Evolutionary conservation across 2,888 invertebrate species (phyloP).

Genomic region (Microchrysa polita): DNA sequence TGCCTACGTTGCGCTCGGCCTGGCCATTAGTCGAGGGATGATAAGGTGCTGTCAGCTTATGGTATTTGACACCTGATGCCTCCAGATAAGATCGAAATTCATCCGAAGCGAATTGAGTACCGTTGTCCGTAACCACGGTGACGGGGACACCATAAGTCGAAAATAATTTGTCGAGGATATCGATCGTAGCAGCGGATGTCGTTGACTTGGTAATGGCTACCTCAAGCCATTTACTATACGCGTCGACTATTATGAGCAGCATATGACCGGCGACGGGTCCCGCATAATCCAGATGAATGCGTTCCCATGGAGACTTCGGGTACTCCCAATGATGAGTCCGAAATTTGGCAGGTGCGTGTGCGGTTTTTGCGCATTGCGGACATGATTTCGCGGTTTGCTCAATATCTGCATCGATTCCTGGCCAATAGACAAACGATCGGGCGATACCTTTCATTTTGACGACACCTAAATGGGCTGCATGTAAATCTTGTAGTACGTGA

Average conservation of each 20-base stretch:
- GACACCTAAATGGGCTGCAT: constrained; percentile 45
- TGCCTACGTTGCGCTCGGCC: constrained; percentile 48
- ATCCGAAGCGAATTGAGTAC: constrained; percentile 37
- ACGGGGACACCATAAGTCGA: constrained; percentile 45
- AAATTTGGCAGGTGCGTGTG: constrained; percentile 34
- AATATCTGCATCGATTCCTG: constrained; percentile 38
- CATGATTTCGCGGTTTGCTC: constrained; percentile 38
- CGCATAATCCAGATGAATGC: constrained; percentile 8
- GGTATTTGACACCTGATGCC: constrained; percentile 29
- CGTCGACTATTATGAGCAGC: too few species aligned
- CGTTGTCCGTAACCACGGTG: constrained; percentile 49
- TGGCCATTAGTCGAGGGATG: constrained; percentile 49
- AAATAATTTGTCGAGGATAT: constrained; percentile 42
- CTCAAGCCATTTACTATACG: too few species aligned
- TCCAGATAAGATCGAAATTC: constrained; percentile 41
- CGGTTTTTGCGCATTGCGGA: background rate
- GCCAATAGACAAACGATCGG: constrained; percentile 45
- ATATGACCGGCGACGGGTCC: background rate
- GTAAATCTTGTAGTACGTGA: constrained; percentile 36
- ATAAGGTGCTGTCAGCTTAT: constrained; percentile 47
- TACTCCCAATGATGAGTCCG: constrained; percentile 49
- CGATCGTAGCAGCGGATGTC: constrained; percentile 29
- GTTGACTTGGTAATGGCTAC: too few species aligned
- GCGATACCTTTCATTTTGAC: constrained; percentile 47
- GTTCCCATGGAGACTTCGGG: background rate